These are phyloP conservation scores for Tenthredo amoena DNA, from an alignment of 2,888 invertebrate species.

Conservation along the genomic window DNA sequence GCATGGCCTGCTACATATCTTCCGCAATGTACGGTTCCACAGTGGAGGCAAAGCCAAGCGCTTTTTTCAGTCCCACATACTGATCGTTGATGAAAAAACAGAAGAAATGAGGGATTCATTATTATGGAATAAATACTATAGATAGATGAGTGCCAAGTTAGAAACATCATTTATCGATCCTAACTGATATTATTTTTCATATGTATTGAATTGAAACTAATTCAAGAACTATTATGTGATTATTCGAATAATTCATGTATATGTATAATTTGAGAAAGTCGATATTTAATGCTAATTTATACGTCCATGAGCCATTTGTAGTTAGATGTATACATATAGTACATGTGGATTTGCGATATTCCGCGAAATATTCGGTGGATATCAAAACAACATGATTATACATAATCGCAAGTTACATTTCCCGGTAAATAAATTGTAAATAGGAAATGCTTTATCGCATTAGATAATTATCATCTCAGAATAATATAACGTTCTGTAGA, in stretches of 20 bases:
- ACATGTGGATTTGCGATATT: not conserved
- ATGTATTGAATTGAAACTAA: not conserved
- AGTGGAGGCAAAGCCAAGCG: slow-evolving; percentile 89
- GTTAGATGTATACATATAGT: not conserved
- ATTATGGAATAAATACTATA: not conserved
- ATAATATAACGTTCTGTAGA: not conserved
- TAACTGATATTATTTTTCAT: not conserved
- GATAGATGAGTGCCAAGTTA: not conserved
- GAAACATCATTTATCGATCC: not conserved
- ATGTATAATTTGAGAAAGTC: not conserved
- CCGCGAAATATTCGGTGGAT: not conserved
- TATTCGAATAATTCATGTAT: not conserved
- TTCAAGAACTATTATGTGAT: not conserved
- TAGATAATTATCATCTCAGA: not conserved
- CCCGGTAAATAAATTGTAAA: not conserved
- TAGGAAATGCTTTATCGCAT: not conserved
- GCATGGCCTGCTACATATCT: slow-evolving; percentile 89
- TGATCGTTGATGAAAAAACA: slow-evolving; percentile 67
- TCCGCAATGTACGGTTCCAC: slow-evolving; percentile 88
- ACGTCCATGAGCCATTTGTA: not conserved
- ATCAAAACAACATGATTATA: not conserved
- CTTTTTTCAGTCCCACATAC: slow-evolving; percentile 84
- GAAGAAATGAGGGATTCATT: slow-evolving; percentile 47
- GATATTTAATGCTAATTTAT: not conserved
- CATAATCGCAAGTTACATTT: not conserved